A percentile compares a stretch with the other conserved stretches of the same genome.
These are phyloP conservation scores for Phanerotoma sp. DNA, from an alignment of 2,888 invertebrate genomes.

Conservation along the genomic window DNA sequence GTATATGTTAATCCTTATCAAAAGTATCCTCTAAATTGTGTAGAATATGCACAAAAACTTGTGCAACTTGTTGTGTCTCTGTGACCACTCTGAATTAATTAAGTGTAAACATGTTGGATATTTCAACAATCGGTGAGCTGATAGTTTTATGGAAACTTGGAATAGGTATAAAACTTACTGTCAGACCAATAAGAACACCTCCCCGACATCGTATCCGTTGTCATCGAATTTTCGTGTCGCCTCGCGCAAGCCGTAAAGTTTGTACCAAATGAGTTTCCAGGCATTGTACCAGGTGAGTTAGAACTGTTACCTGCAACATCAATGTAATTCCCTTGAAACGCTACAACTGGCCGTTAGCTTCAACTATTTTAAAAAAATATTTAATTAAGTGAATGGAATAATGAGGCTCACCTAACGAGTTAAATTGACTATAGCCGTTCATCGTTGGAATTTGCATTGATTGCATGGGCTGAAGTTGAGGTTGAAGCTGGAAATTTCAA, in stretches of 20 bases:
- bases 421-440: constrained; percentile 57
- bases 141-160: background rate
- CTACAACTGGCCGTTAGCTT: constrained; percentile 42
- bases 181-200: constrained; percentile 52
- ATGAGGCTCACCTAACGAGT: constrained; percentile 55
- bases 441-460: constrained; percentile 57
- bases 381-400: background rate
- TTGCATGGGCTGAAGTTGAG: constrained; percentile 56
- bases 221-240: constrained; percentile 45
- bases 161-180: constrained; percentile 37
- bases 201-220: constrained; percentile 41
- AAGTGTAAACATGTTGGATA: too few relatives aligned
- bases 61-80: too few relatives aligned
- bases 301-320: constrained; percentile 53
- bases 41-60: too few relatives aligned
- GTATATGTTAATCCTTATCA: too few relatives aligned
- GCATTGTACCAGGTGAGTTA: constrained; percentile 44
- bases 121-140: too few relatives aligned
- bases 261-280: constrained; percentile 44
- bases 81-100: too few relatives aligned
- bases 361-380: constrained; percentile 1
- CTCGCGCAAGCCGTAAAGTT: constrained; percentile 48
- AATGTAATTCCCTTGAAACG: constrained; percentile 55
- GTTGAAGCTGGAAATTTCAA: constrained; percentile 44
- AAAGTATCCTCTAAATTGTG: too few relatives aligned